Conservation (phyloP, 2,797 vertebrate species). For the Sylvia borin region DNA sequence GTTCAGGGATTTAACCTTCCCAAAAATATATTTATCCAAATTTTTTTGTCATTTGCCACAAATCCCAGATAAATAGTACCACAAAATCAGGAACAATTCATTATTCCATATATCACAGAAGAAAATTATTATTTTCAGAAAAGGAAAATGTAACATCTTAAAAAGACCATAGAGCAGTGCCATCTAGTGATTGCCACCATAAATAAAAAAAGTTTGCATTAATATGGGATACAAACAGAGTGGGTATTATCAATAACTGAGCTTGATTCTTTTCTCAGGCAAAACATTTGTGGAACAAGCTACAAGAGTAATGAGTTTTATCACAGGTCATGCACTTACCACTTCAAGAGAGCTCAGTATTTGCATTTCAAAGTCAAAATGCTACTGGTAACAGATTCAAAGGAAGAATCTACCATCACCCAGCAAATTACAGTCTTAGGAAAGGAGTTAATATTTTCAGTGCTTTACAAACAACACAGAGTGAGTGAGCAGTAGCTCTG, state of each 20-base stretch:
- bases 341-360: not conserved
- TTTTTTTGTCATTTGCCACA: not conserved
- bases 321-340: not conserved
- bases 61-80: not conserved
- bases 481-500: not conserved
- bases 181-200: conserved; percentile 48
- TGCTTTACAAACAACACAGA: not conserved
- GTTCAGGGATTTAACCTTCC: not conserved
- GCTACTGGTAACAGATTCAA: not conserved
- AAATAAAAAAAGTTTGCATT: not conserved
- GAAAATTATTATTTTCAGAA: not conserved
- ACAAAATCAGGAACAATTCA: not conserved
- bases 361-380: not conserved
- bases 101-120: not conserved
- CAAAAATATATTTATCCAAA: not conserved
- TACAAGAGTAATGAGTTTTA: not conserved
- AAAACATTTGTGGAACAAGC: not conserved
- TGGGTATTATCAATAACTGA: not conserved
- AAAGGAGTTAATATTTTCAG: not conserved
- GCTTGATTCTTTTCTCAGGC: not conserved
- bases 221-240: not conserved
- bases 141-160: not conserved
- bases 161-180: conserved; percentile 50
- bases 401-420: not conserved
- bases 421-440: not conserved